Evolutionary conservation across 2,797 vertebrate genomes (phyloP).

Genomic region (Paguma larvata): DNA sequence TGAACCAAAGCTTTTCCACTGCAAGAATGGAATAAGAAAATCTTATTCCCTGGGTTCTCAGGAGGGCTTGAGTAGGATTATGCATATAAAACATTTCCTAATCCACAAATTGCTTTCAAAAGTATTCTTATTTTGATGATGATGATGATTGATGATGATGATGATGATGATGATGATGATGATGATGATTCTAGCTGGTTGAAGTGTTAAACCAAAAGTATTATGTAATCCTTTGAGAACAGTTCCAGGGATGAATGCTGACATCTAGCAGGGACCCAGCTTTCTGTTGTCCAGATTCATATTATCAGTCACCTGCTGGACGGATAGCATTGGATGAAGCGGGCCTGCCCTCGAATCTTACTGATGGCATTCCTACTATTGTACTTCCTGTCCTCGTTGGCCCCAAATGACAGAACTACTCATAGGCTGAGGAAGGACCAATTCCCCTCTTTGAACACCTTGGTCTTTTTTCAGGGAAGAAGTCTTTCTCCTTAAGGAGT

Average conservation of each 20-base stretch:
- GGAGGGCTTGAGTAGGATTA: not conserved
- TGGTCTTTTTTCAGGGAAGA: not conserved
- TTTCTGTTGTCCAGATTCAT: not conserved
- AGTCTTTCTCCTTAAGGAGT: not conserved
- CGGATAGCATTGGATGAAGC: not conserved
- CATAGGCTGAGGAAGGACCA: not conserved
- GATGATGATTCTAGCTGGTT: not conserved
- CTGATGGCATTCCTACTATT: accelerated
- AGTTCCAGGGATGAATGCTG: not conserved
- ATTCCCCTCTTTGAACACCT: not conserved
- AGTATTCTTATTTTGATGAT: not conserved
- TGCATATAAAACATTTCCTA: not conserved
- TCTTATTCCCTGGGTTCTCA: not conserved
- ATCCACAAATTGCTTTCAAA: not conserved
- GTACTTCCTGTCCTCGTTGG: accelerated
- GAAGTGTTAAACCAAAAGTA: not conserved
- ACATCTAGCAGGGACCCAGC: no score
- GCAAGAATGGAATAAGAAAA: not conserved
- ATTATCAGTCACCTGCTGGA: not conserved
- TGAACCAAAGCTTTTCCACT: not conserved
- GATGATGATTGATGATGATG: not conserved
- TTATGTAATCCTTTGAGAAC: not conserved
- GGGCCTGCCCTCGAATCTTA: not conserved
- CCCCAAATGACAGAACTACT: no score
- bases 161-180: not conserved